Conservation (phyloP, 2,888 invertebrate genomes). For the Hirudinaria manillensis region DNA sequence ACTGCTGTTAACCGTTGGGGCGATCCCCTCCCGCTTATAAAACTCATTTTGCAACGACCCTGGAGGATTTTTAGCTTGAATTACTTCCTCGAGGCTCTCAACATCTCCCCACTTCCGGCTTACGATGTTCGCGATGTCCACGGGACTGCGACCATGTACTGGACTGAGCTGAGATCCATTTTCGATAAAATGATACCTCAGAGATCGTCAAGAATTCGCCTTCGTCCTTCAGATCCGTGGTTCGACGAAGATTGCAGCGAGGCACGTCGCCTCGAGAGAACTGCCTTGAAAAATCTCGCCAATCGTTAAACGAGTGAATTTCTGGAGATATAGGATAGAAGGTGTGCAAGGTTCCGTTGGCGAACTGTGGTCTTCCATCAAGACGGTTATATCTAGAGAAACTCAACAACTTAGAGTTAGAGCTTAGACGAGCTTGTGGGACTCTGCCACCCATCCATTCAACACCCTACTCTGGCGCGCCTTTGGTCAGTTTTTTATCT, state of each 20-base stretch:
- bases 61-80: no score
- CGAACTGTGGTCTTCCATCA: no score
- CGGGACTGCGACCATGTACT: not conserved
- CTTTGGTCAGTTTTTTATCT: not conserved
- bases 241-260: no score
- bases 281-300: no score
- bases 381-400: not conserved
- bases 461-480: conserved; percentile 3
- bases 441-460: conserved; percentile 10
- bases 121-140: not conserved
- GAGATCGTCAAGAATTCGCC: not conserved
- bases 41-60: no score
- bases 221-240: no score
- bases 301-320: no score
- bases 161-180: not conserved
- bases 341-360: no score
- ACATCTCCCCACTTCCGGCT: not conserved
- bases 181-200: not conserved
- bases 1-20: no score
- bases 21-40: no score
- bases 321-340: no score
- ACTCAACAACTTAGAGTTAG: conserved; percentile 3
- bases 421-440: not conserved
- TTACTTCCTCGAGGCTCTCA: conserved; percentile 5
- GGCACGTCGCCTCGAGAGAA: no score